Evolutionary conservation across 2,797 vertebrate genomes (phyloP).

Genomic region (Petrocephalus sullivani): DNA sequence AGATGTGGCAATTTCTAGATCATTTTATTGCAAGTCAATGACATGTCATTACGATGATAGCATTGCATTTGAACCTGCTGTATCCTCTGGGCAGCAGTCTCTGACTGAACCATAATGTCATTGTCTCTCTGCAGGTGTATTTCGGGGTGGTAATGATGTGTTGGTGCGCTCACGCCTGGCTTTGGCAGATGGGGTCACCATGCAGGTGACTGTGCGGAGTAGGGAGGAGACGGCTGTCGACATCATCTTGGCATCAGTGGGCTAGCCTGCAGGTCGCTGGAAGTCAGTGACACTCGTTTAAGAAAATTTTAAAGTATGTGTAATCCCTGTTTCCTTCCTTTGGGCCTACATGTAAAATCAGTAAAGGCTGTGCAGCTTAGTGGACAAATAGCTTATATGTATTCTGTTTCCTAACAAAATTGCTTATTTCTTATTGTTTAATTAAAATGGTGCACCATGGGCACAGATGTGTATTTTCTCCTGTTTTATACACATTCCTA

Average conservation of each 20-base stretch:
- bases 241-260: conserved; percentile 88
- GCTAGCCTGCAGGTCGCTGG: conserved; percentile 48
- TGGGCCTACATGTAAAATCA: background rate
- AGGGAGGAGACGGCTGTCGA: conserved; percentile 77
- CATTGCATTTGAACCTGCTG: background rate
- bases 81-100: background rate
- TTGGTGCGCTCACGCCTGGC: conserved; percentile 84
- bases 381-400: background rate
- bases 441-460: background rate
- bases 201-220: conserved; percentile 95
- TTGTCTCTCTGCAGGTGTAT: conserved; percentile 67
- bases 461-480: background rate
- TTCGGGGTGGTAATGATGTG: conserved; percentile 78
- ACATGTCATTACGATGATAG: background rate
- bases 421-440: background rate
- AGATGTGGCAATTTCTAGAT: background rate
- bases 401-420: background rate
- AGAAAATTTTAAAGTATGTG: background rate
- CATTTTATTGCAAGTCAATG: background rate
- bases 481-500: background rate
- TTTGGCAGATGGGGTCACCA: conserved; percentile 87
- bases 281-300: background rate
- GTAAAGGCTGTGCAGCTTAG: background rate
- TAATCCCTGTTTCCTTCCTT: background rate
- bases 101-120: background rate